Evolutionary conservation across 2,113 vertebrate genomes (phyloP).

Genomic region (Phodopus roborovskii): DNA sequence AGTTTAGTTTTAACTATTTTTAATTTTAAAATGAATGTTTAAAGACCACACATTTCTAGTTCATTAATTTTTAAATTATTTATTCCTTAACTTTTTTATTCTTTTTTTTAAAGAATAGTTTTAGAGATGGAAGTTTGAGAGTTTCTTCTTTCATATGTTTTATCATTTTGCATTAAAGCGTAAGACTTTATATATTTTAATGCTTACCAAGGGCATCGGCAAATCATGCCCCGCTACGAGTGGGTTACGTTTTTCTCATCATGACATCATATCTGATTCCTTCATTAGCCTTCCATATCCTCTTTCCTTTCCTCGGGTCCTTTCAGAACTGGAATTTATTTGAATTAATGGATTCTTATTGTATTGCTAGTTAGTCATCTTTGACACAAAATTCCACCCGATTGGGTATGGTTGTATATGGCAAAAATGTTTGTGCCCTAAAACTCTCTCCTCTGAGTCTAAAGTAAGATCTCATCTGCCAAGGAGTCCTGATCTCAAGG

Average conservation of each 20-base stretch:
- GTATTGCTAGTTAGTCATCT: slow-evolving; percentile 56
- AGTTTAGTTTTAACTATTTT: slow-evolving; percentile 45
- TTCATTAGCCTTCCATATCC: background rate
- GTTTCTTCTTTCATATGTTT: background rate
- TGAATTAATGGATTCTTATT: background rate
- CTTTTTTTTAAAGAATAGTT: background rate
- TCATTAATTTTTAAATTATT: background rate
- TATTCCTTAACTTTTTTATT: background rate
- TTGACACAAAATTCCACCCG: slow-evolving; percentile 61
- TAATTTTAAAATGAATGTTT: slow-evolving; percentile 45
- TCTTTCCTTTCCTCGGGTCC: background rate
- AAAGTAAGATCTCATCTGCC: slow-evolving; percentile 72
- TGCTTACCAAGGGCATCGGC: background rate
- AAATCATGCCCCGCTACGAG: too few species aligned
- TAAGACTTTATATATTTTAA: background rate
- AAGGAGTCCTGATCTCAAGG: slow-evolving; percentile 69
- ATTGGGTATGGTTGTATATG: slow-evolving; percentile 60
- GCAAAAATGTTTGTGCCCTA: background rate
- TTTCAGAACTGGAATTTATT: slow-evolving; percentile 28
- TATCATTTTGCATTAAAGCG: background rate
- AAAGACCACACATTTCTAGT: background rate
- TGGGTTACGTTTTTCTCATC: background rate
- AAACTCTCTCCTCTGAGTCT: background rate
- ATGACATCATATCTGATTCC: background rate
- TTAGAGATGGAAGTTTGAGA: background rate